Conservation (phyloP, 2,888 invertebrate genomes). For the Diaperis boleti region DNA sequence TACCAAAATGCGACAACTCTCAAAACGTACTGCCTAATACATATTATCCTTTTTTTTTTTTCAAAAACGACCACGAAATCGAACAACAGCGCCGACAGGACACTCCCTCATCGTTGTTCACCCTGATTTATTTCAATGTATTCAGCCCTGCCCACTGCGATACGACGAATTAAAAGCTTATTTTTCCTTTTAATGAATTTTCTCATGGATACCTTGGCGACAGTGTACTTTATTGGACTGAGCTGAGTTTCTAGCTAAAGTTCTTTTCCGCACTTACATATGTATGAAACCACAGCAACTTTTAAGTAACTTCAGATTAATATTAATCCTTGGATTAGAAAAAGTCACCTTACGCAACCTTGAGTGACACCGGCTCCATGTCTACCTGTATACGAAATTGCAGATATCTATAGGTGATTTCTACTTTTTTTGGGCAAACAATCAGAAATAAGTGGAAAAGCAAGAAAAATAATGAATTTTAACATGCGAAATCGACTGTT, state of each 20-base stretch:
- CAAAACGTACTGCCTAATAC: no score
- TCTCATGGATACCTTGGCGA: no score
- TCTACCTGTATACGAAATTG: no score
- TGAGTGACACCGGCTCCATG: conserved; percentile 9
- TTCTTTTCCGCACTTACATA: no score
- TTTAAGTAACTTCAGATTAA: not conserved
- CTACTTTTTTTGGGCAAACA: no score
- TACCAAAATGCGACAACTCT: no score
- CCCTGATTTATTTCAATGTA: conserved; percentile 30
- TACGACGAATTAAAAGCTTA: conserved; percentile 7
- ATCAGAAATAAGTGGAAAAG: no score
- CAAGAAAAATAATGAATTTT: no score
- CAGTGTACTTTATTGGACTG: no score
- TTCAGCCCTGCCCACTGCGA: conserved; percentile 18
- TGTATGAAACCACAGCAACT: not conserved
- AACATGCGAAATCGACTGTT: conserved; percentile 18
- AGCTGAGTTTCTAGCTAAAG: no score
- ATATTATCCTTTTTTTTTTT: conserved; percentile 32
- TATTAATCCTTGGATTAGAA: not conserved
- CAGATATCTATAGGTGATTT: no score
- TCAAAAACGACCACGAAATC: conserved; percentile 19
- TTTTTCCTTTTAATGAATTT: no score
- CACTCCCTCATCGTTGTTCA: conserved; percentile 21
- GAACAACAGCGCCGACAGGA: conserved; percentile 11
- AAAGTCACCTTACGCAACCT: not conserved